Percentiles rank a stretch among this genome's conserved stretches.
Evolutionary conservation across 2,888 invertebrate genomes (phyloP).

Genomic region (Monopis laevigella): DNA sequence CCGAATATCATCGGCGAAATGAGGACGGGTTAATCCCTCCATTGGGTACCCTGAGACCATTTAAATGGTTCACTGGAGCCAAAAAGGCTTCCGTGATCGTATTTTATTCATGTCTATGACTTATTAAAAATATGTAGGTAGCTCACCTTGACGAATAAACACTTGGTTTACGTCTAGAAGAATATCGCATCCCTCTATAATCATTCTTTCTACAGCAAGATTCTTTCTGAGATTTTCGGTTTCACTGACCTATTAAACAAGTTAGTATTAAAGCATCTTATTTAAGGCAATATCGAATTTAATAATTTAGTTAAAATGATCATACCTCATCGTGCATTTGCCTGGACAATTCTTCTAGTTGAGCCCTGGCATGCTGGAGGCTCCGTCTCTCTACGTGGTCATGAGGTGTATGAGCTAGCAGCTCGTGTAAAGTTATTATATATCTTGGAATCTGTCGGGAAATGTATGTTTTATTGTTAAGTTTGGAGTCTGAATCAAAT

Average conservation of each 20-base stretch:
- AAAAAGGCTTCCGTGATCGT: too few species aligned
- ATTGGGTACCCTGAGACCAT: too few species aligned
- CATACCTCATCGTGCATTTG: slow-evolving; percentile 89
- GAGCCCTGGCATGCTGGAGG: slow-evolving; percentile 86
- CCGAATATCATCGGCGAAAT: too few species aligned
- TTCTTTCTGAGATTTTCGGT: slow-evolving; percentile 93
- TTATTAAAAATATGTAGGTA: not conserved
- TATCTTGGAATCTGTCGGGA: slow-evolving; percentile 82
- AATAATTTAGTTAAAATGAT: too few species aligned
- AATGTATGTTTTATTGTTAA: not conserved
- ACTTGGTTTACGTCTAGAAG: slow-evolving; percentile 92
- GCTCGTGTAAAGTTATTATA: slow-evolving; percentile 89
- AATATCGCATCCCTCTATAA: slow-evolving; percentile 93
- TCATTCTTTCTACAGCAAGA: slow-evolving; percentile 91
- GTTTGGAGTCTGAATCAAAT: not conserved
- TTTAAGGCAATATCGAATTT: too few species aligned
- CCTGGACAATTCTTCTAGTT: slow-evolving; percentile 84
- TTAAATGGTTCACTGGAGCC: too few species aligned
- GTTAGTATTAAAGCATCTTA: too few species aligned
- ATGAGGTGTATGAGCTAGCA: slow-evolving; percentile 91
- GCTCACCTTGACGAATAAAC: slow-evolving; percentile 86
- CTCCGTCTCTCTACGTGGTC: slow-evolving; percentile 93
- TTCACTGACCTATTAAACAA: slow-evolving; percentile 92
- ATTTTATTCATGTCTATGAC: too few species aligned
- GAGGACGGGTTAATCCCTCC: too few species aligned